Evolutionary conservation across 2,888 invertebrate species (phyloP).

Genomic region (Ecdyonurus torrentis): DNA sequence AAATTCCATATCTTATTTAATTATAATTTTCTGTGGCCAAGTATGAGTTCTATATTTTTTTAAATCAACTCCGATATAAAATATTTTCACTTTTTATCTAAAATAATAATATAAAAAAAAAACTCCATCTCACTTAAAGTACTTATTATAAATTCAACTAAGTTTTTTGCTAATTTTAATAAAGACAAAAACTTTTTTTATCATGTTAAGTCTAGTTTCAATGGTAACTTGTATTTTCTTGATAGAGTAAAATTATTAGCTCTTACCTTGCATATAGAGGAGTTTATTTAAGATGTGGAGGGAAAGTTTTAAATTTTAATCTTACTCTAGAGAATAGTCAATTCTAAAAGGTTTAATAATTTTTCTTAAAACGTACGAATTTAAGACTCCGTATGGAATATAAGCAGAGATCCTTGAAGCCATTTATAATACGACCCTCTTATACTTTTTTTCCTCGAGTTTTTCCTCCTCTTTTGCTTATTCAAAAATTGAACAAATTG

Average conservation of each 20-base stretch:
- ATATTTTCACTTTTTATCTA: too few relatives aligned
- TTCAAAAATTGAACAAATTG: not conserved
- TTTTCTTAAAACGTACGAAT: slow-evolving; percentile 2
- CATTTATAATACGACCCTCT: not conserved
- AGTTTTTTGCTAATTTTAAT: slow-evolving; percentile 1
- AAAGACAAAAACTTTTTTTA: not conserved
- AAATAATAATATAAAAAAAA: too few relatives aligned
- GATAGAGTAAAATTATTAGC: slow-evolving; percentile 2
- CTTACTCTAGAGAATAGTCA: slow-evolving; percentile 2
- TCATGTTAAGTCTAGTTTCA: not conserved
- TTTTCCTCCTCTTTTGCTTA: not conserved
- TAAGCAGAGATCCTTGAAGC: not conserved
- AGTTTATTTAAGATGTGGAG: not conserved
- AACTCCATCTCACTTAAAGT: not conserved
- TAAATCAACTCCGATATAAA: too few relatives aligned
- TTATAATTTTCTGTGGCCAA: too few relatives aligned
- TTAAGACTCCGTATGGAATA: not conserved
- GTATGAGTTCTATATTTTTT: too few relatives aligned
- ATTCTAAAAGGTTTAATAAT: slow-evolving; percentile 4
- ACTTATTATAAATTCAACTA: not conserved
- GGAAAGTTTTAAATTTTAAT: slow-evolving; percentile 3
- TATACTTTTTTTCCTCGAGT: not conserved
- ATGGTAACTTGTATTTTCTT: not conserved
- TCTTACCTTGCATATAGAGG: not conserved
- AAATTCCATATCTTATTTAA: too few relatives aligned